Conservation (phyloP, 2,113 vertebrate species). For the Actenoides lindsayi region DNA sequence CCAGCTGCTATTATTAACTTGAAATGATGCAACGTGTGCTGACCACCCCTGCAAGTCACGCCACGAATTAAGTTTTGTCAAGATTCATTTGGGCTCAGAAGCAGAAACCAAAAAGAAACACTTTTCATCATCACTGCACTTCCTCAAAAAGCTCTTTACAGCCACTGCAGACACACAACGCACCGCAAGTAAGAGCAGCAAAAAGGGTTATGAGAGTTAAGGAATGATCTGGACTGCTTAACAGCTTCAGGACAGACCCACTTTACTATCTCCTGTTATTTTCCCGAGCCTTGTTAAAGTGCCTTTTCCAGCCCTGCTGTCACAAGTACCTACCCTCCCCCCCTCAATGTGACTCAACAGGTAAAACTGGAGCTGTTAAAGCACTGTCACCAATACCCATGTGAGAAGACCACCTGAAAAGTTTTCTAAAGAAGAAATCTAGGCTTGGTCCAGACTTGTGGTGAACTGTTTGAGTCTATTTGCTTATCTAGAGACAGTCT, state of each 20-base stretch:
- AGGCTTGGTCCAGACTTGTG: background rate
- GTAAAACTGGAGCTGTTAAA: background rate
- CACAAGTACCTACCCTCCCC: background rate
- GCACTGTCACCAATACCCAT: fast-evolving
- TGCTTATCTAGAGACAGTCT: background rate
- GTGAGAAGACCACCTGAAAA: background rate
- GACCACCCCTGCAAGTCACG: background rate
- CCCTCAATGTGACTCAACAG: background rate
- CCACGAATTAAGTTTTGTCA: background rate
- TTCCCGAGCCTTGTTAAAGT: background rate
- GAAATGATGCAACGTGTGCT: background rate
- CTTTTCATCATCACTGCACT: background rate
- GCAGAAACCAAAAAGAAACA: background rate
- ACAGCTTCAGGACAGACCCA: background rate
- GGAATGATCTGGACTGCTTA: background rate
- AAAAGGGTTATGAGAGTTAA: background rate
- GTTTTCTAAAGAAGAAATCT: background rate
- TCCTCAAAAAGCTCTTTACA: background rate
- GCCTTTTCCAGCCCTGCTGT: background rate
- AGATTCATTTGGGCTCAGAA: background rate
- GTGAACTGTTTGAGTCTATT: background rate
- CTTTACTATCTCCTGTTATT: background rate
- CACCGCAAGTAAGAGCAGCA: background rate
- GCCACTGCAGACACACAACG: background rate
- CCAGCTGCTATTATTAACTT: background rate